Evolutionary conservation across 2,113 vertebrate genomes (phyloP).

Genomic region (Hystrix cristata): DNA sequence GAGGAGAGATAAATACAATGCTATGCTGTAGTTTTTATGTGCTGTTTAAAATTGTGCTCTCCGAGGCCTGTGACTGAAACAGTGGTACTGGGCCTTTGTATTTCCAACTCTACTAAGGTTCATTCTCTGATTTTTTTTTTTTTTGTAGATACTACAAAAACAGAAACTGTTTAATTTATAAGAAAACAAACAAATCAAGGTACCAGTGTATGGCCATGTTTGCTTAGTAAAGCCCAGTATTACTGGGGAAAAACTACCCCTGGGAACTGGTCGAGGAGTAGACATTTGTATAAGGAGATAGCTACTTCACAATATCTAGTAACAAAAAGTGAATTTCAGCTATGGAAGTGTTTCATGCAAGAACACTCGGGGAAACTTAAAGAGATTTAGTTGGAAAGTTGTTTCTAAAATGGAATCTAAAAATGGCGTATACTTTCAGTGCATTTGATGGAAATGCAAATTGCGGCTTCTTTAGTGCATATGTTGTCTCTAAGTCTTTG

Average conservation of each 20-base stretch:
- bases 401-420: conserved; percentile 34
- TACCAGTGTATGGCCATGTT: not conserved
- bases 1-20: not conserved
- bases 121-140: not conserved
- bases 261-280: not conserved
- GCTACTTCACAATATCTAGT: not conserved
- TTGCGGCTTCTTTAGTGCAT: not conserved
- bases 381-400: conserved; percentile 21
- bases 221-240: not conserved
- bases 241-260: not conserved
- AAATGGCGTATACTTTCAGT: not conserved
- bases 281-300: not conserved
- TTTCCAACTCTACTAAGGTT: not conserved
- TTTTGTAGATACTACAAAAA: not conserved
- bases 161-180: not conserved
- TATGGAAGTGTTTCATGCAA: not conserved
- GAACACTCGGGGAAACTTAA: not conserved
- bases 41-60: not conserved
- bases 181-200: conserved; percentile 12
- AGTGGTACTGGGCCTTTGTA: not conserved
- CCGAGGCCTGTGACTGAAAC: not conserved
- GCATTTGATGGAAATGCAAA: not conserved
- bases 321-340: not conserved
- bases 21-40: not conserved
- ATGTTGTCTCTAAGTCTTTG: not conserved